Evolutionary conservation across 2,797 vertebrate species (phyloP).

Genomic region (Knipowitschia caucasica): DNA sequence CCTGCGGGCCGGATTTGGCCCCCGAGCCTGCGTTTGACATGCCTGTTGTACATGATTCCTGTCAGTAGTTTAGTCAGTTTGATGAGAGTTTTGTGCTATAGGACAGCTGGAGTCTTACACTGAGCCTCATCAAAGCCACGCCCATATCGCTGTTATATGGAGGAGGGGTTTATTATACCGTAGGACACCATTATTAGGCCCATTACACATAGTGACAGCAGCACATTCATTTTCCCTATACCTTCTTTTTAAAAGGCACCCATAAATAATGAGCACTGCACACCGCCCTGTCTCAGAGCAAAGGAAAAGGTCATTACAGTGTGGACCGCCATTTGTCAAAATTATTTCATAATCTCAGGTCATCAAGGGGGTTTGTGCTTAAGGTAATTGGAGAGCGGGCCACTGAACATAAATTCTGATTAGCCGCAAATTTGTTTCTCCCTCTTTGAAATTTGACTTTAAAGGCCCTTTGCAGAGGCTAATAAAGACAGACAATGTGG

Average conservation of each 20-base stretch:
- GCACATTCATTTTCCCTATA: constrained; percentile 78
- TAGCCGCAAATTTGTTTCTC: constrained; percentile 67
- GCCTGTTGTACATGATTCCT: constrained; percentile 47
- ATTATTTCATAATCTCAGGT: constrained; percentile 78
- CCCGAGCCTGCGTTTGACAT: too few relatives aligned
- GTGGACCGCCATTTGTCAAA: constrained; percentile 75
- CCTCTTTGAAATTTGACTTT: constrained; percentile 47
- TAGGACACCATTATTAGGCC: constrained; percentile 78
- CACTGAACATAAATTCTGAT: constrained; percentile 74
- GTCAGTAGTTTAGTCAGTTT: constrained; percentile 37
- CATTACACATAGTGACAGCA: constrained; percentile 81
- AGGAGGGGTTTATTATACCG: constrained; percentile 74
- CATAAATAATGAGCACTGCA: constrained; percentile 75
- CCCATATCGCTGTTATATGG: constrained; percentile 54
- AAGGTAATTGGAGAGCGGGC: constrained; percentile 72
- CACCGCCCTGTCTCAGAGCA: constrained; percentile 46
- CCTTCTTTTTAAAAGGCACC: constrained; percentile 76
- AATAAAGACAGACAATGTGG: constrained; percentile 17
- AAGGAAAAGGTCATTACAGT: constrained; percentile 73
- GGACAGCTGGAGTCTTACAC: constrained; percentile 41
- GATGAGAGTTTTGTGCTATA: constrained; percentile 54
- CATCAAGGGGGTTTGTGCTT: constrained; percentile 70
- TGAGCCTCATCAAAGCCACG: constrained; percentile 39
- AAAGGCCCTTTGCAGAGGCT: constrained; percentile 41
- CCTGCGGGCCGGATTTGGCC: too few relatives aligned